phyloP scores from a whole-genome alignment of 2,113 vertebrate species.

The Danionella cerebrum region DNA sequence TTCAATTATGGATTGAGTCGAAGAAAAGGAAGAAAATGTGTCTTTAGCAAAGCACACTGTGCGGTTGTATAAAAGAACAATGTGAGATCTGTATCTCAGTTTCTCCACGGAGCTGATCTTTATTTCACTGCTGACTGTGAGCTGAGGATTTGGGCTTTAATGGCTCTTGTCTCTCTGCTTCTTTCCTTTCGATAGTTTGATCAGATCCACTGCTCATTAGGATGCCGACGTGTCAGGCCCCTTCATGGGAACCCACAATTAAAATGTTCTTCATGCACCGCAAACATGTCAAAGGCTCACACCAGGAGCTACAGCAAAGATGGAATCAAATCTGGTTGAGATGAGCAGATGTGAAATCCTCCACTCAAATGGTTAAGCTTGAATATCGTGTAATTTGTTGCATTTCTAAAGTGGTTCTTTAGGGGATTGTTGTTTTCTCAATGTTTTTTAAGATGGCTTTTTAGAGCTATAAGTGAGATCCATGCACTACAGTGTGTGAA shows the following conservation, averaged over 20 bases:
- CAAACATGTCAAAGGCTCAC: not conserved
- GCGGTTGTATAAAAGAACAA: not conserved
- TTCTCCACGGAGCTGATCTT: not conserved
- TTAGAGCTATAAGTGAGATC: too few relatives aligned
- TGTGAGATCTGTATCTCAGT: not conserved
- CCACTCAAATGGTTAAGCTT: not conserved
- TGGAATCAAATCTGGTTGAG: not conserved
- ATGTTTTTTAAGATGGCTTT: too few relatives aligned
- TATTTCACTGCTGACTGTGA: not conserved
- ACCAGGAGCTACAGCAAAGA: not conserved
- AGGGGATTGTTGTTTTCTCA: not conserved
- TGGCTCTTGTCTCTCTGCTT: not conserved
- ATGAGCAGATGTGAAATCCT: not conserved
- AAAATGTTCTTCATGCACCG: not conserved
- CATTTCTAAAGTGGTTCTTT: not conserved
- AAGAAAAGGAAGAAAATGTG: not conserved
- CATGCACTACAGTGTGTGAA: too few relatives aligned
- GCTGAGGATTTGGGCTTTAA: not conserved
- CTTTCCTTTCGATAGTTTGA: constrained; percentile 4
- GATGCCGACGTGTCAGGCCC: not conserved
- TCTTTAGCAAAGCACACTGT: not conserved
- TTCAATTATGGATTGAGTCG: not conserved
- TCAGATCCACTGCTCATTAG: constrained; percentile 17
- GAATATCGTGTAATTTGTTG: not conserved
- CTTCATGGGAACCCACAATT: not conserved